A percentile compares a stretch with the other conserved stretches of the same genome.
phyloP scores from a whole-genome alignment of 2,888 invertebrate genomes.

The Melieria picta region DNA sequence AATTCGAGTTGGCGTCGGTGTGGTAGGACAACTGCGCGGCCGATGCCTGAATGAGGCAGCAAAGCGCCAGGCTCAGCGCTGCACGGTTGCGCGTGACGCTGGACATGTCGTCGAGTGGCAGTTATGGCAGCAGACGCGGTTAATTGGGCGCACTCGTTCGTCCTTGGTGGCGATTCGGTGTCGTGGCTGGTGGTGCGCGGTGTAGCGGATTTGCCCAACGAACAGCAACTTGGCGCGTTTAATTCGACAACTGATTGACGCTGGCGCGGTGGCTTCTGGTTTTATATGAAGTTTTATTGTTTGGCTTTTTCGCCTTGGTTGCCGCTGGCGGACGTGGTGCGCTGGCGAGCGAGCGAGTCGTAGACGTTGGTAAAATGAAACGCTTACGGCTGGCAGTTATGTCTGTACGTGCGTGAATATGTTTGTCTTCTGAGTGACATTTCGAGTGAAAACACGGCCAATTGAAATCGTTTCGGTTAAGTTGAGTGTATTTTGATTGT shows the following conservation, averaged over 20 bases:
- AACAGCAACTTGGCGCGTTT: constrained; percentile 16
- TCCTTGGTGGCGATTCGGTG: not conserved
- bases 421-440: too few relatives aligned
- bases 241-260: constrained; percentile 35
- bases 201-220: not conserved
- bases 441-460: too few relatives aligned
- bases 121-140: not conserved
- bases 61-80: constrained; percentile 12
- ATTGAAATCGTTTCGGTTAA: too few relatives aligned
- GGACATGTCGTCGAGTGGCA: not conserved
- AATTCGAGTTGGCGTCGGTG: constrained; percentile 62
- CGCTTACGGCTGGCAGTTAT: not conserved
- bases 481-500: too few relatives aligned
- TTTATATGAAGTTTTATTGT: constrained; percentile 36
- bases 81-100: not conserved
- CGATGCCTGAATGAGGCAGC: constrained; percentile 40
- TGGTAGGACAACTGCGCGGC: constrained; percentile 61
- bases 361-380: constrained; percentile 1
- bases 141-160: not conserved
- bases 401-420: not conserved
- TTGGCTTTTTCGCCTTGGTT: not conserved
- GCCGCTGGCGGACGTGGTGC: not conserved
- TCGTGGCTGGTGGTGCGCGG: not conserved
- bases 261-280: constrained; percentile 31
- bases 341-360: not conserved